These are phyloP conservation scores for Phrixothrix hirtus DNA, from an alignment of 2,888 invertebrate genomes.

Conservation along the genomic window DNA sequence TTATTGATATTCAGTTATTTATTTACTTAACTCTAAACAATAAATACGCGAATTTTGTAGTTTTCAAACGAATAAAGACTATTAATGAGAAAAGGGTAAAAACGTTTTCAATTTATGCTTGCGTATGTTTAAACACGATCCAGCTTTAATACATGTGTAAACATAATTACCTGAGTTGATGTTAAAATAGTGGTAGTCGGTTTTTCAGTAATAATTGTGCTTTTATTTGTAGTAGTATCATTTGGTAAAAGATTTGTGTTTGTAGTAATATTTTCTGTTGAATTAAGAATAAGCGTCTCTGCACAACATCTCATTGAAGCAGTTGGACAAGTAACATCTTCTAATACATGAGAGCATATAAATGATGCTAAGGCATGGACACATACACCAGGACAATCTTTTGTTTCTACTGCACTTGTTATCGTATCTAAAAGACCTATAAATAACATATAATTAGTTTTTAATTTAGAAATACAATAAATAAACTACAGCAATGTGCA, in stretches of 20 bases:
- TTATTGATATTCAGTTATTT: too few relatives aligned
- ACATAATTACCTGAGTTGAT: too few relatives aligned
- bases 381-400: constrained; percentile 88
- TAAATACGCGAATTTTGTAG: too few relatives aligned
- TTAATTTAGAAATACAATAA: not conserved
- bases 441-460: not conserved
- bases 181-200: constrained; percentile 45
- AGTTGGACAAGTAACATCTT: constrained; percentile 79
- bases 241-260: constrained; percentile 34
- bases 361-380: constrained; percentile 83
- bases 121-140: too few relatives aligned
- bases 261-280: constrained; percentile 45
- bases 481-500: not conserved
- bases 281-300: constrained; percentile 69
- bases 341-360: constrained; percentile 83
- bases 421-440: constrained; percentile 82
- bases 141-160: too few relatives aligned
- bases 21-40: too few relatives aligned
- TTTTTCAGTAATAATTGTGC: constrained; percentile 38
- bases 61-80: too few relatives aligned
- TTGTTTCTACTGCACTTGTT: constrained; percentile 81
- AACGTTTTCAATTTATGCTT: too few relatives aligned
- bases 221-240: constrained; percentile 31
- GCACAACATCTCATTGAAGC: constrained; percentile 84
- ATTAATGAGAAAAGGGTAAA: too few relatives aligned